Base-by-base conservation (phyloP, 2,888 invertebrate species). In the Drosophila dives region DNA sequence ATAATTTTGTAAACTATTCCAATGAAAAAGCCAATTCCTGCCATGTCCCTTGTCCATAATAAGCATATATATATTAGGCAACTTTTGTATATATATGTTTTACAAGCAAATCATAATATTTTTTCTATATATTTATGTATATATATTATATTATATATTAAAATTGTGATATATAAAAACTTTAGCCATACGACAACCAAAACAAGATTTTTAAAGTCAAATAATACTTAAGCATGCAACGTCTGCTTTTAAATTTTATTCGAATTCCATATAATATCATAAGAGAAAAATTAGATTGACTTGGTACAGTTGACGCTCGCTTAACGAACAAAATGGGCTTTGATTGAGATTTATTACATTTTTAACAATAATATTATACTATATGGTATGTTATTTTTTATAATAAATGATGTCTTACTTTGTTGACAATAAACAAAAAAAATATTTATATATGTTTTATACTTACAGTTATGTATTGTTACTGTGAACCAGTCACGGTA, bases 151-250 rank as follows among this genome's bases (percentile, higher is more conserved):
- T n/a, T n/a, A n/a, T n/a, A n/a, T n/a, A n/a, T n/a, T n/a, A n/a
- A 4, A 26, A 64, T 63, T 61, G 78, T 72, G 72, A 77, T 80
- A 77, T 12, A 38, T 20, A 54, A 17, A 61, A 68, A 81, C 26
- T n/a, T 48, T 36, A 20, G 54, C 49, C 42, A 56, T 29, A 15
- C 29, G 26, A 42, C 20, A 11, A 15, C 3, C 38, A 32, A 49
- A 40, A 8, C 15, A n/a, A 20, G 38, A 38, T 10, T 38, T 38
- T 17, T 8, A 17, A 38, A 38, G 17, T 10, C 38, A 38, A 38
- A 38, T n/a, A 38, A 17, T n/a, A 45, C 12, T 20, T 12, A 45
- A 45, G 3, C 42, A 3, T 45, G 2, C 7, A 20, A 42, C n/a
- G 11, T 40, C 10, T 5, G n/a, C 6, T 42, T 42, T 11, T 42